A percentile compares a stretch with the other conserved stretches of the same genome.
phyloP scores from a whole-genome alignment of 1,140 invertebrate species.

The Bombus fervidus region DNA sequence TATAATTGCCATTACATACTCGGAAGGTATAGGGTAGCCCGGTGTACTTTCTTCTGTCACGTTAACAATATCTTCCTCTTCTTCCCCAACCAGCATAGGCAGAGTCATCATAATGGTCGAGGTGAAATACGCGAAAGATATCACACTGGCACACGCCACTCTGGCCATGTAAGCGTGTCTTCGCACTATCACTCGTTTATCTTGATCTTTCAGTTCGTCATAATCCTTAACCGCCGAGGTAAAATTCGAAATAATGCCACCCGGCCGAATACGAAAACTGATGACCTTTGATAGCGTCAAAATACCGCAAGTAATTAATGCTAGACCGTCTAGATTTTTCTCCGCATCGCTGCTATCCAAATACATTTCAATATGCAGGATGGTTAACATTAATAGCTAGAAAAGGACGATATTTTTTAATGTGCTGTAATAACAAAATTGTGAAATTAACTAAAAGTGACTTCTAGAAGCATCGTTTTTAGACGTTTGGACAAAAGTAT shows the following conservation, averaged over 20 bases:
- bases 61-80: background rate
- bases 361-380: constrained; percentile 17
- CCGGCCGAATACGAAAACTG: constrained; percentile 19
- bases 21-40: constrained; percentile 30
- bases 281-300: constrained; percentile 33
- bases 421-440: too few species aligned
- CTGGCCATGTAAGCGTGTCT: constrained; percentile 34
- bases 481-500: too few species aligned
- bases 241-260: constrained; percentile 41
- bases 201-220: background rate
- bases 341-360: constrained; percentile 24
- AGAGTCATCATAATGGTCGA: constrained; percentile 4
- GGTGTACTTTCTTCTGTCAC: background rate
- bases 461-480: too few species aligned
- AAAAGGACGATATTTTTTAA: too few species aligned
- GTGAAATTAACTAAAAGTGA: too few species aligned
- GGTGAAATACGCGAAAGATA: constrained; percentile 34
- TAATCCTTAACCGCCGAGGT: constrained; percentile 42
- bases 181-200: constrained; percentile 29
- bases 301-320: background rate
- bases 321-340: constrained; percentile 22
- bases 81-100: background rate
- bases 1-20: background rate
- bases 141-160: constrained; percentile 4
- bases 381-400: constrained; percentile 1